Evolutionary conservation across 2,113 vertebrate species (phyloP), one percentile per base, ranked within the genome.

Genomic region (Felis chaus): DNA sequence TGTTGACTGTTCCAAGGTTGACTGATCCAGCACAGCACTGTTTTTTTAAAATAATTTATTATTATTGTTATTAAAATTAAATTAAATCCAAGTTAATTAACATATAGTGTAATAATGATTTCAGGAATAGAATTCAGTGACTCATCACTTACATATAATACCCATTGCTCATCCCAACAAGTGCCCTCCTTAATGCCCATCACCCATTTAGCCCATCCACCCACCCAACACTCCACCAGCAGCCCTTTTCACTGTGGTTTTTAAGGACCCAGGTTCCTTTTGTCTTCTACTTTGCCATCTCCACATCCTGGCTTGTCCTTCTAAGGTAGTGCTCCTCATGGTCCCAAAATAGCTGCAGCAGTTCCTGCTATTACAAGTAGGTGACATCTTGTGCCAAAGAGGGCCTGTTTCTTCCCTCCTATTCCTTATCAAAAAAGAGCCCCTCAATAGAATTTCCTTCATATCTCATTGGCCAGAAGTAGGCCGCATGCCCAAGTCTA

Each of bases 281-380:
- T 25, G 36, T 68, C 79, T 91, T 81, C 61, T 7, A 3, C 9
- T 66, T 14, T 78, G 81, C 66, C 33, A 9, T 57, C 25, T 92
- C 33, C 39, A 74, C 68, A 86, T 91, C 74, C 73, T 96, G 83
- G 69, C 27, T 53, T 94, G 81, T 89, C 65, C 81, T 79, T 87
- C 68, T 39, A 55, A 81, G 45, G 5, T 13, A 41, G 21, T 83
- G 21, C 31, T 31, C 33, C 39, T 91, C 23, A 0, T 16, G 13
- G n/a, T 19, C 61, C 31, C 73, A 7, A 29, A 85, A 74, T 13
- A 65, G 66, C 71, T 81, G 57, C 45, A 27, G 48, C 7, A 14
- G 25, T 71, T 95, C 39, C 84, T 95, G 57, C 41, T 29, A 2
- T 71, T 53, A 50, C 3, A 53, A 53, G 73, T 15, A 41, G 65